phyloP scores from a whole-genome alignment of 1,140 invertebrate genomes.

The Mesaphorura yosii region DNA sequence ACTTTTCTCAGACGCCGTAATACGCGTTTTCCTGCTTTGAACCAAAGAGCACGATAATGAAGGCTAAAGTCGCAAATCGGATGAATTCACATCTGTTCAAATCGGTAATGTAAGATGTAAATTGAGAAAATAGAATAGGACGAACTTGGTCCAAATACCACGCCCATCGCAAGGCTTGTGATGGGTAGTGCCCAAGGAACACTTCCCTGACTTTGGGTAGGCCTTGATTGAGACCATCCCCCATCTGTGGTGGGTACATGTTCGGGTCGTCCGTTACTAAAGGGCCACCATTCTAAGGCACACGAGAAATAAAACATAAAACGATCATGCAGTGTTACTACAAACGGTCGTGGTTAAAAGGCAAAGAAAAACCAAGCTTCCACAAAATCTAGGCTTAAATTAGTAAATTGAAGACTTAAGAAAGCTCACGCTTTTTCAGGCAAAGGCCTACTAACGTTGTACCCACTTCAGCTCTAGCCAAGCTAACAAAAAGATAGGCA shows the following conservation, averaged over 20 bases:
- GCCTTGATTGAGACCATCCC: slow-evolving; percentile 12
- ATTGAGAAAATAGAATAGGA: slow-evolving; percentile 26
- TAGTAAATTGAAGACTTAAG: too few species aligned
- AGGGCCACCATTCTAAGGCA: slow-evolving; percentile 30
- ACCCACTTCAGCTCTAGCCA: too few species aligned
- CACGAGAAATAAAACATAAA: slow-evolving; percentile 18
- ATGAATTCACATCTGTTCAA: too few species aligned
- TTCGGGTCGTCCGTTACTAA: slow-evolving; percentile 29
- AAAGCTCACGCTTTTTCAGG: neutral
- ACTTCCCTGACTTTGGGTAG: slow-evolving; percentile 11
- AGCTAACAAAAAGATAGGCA: too few species aligned
- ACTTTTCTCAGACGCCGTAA: too few species aligned
- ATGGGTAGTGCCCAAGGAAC: slow-evolving; percentile 31
- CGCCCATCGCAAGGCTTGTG: slow-evolving; percentile 32
- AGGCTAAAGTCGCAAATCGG: too few species aligned
- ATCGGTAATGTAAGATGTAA: neutral
- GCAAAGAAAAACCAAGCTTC: slow-evolving; percentile 6
- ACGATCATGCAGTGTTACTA: slow-evolving; percentile 22
- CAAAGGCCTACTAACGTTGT: neutral
- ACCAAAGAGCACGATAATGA: too few species aligned
- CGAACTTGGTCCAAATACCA: slow-evolving; percentile 33
- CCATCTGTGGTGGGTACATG: slow-evolving; percentile 23
- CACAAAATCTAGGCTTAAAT: slow-evolving; percentile 8
- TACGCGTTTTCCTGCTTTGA: too few species aligned
- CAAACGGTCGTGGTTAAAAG: too few species aligned